These are phyloP conservation scores for Cephalopachus bancanus DNA, from an alignment of 2,797 vertebrate species.

Conservation along the genomic window DNA sequence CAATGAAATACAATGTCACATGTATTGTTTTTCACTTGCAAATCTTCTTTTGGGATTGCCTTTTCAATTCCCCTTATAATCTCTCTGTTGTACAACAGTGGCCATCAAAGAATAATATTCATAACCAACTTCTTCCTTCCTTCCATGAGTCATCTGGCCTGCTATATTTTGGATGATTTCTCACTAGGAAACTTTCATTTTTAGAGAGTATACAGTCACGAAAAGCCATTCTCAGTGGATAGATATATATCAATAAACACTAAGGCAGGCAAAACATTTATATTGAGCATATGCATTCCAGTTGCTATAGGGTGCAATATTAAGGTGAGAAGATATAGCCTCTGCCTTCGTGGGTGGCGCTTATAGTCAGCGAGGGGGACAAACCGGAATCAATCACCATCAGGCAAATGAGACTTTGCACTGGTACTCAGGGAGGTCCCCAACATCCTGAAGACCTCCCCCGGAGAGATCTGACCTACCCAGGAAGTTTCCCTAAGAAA, in stretches of 20 bases:
- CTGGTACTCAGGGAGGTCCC: background rate
- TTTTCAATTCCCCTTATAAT: background rate
- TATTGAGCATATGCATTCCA: background rate
- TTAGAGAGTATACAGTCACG: background rate
- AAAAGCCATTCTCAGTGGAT: background rate
- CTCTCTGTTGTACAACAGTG: background rate
- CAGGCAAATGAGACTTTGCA: background rate
- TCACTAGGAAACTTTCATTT: background rate
- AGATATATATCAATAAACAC: background rate
- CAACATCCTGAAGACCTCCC: background rate
- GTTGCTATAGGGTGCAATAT: background rate
- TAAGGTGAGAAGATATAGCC: background rate
- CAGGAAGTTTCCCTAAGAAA: background rate
- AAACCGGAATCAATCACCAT: background rate
- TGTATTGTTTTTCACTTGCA: background rate
- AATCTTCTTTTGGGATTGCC: background rate
- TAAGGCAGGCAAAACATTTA: background rate
- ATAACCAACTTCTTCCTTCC: background rate
- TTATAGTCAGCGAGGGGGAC: background rate
- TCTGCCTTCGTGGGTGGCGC: background rate
- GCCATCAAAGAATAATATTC: background rate
- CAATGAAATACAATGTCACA: background rate
- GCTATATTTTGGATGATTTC: background rate
- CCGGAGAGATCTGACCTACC: background rate
- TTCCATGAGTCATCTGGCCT: background rate